These are phyloP conservation scores for Chrysomallon squamiferum DNA, from an alignment of 1,140 invertebrate species.

Conservation along the genomic window DNA sequence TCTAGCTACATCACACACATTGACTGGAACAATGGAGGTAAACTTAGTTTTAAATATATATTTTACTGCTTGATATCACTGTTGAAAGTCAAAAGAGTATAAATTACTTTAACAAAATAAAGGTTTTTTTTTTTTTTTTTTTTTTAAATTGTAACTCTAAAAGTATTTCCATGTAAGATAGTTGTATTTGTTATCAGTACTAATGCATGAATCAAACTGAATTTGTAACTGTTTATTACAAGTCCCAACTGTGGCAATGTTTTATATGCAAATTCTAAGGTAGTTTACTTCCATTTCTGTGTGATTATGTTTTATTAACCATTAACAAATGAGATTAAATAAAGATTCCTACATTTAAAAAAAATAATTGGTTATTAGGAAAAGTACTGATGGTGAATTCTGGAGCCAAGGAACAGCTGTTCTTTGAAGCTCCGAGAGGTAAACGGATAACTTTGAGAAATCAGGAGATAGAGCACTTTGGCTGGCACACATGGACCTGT, in stretches of 20 bases:
- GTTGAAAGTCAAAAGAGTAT: too few species aligned
- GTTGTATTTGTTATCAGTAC: too few species aligned
- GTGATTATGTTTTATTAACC: neutral
- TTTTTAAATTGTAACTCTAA: too few species aligned
- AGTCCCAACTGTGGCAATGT: too few species aligned
- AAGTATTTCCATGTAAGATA: too few species aligned
- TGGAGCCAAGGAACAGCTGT: constrained; percentile 63
- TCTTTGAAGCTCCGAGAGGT: constrained; percentile 63
- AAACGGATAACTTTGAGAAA: constrained; percentile 53
- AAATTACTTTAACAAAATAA: too few species aligned
- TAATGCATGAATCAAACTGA: too few species aligned
- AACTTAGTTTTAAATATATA: neutral
- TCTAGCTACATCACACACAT: constrained; percentile 65
- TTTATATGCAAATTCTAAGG: neutral
- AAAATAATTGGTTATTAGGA: too few species aligned
- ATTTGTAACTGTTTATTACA: too few species aligned
- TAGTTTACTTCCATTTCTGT: neutral
- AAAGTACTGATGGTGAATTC: constrained; percentile 63
- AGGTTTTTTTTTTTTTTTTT: too few species aligned
- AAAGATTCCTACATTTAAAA: constrained; percentile 6
- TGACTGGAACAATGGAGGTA: constrained; percentile 62
- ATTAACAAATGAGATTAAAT: neutral
- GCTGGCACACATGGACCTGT: constrained; percentile 60
- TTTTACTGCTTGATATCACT: too few species aligned
- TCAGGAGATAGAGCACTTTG: constrained; percentile 59